Evolutionary conservation across 2,888 invertebrate genomes (phyloP).

Genomic region (Volucella inflata): DNA sequence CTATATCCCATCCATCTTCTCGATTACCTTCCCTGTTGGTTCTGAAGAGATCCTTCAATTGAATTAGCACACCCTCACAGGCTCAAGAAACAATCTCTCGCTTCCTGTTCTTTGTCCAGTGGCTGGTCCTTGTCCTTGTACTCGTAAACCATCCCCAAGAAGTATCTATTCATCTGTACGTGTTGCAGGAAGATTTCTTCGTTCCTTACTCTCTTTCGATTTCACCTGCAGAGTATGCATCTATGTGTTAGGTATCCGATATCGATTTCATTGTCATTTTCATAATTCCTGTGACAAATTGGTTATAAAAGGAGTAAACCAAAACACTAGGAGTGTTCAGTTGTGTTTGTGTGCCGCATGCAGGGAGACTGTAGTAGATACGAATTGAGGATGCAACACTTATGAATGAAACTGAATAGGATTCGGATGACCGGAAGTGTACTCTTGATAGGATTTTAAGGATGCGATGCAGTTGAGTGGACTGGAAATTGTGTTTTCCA

Average conservation of each 20-base stretch:
- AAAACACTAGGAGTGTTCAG: slow-evolving; percentile 41
- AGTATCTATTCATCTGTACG: no score
- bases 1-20: background rate
- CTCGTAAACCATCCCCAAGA: no score
- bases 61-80: slow-evolving; percentile 44
- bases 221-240: slow-evolving; percentile 6
- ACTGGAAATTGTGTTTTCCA: slow-evolving; percentile 15
- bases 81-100: slow-evolving; percentile 1
- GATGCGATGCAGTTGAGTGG: slow-evolving; percentile 37
- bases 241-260: slow-evolving; percentile 8
- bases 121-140: no score
- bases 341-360: slow-evolving; percentile 16
- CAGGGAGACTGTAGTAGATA: slow-evolving; percentile 26
- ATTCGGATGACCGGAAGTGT: slow-evolving; percentile 71
- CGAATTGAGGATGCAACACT: slow-evolving; percentile 24
- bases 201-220: slow-evolving; percentile 11
- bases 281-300: slow-evolving; percentile 72
- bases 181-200: slow-evolving; percentile 6
- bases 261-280: slow-evolving; percentile 63
- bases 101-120: slow-evolving; percentile 59
- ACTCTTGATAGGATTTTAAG: slow-evolving; percentile 56
- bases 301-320: slow-evolving; percentile 67
- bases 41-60: slow-evolving; percentile 57
- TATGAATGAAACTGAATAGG: slow-evolving; percentile 62
- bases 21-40: background rate